Conservation (phyloP, 2,888 invertebrate species). For the Drosophila engyochracea region DNA sequence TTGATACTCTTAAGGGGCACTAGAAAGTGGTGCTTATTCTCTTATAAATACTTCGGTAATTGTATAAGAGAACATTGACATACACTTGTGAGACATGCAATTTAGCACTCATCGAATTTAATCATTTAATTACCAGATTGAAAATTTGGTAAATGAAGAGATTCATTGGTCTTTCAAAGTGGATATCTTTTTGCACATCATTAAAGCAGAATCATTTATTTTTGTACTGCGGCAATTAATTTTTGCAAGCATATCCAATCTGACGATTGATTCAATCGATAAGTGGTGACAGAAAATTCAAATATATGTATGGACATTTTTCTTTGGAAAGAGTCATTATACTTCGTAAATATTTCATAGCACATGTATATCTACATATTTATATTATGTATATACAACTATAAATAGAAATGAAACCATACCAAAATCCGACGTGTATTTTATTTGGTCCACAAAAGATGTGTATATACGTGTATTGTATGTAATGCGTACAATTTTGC, state of each 20-base stretch:
- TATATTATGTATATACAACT: not conserved
- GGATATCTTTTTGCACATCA: constrained; percentile 2
- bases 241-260: constrained; percentile 13
- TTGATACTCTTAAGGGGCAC: constrained; percentile 4
- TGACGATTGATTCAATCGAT: constrained; percentile 30
- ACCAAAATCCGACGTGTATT: constrained; percentile 4
- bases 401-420: not conserved
- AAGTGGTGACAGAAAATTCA: constrained; percentile 25
- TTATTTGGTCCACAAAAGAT: not conserved
- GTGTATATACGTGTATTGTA: not conserved
- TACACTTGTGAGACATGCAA: not conserved
- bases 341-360: not conserved
- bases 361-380: not conserved
- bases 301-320: not conserved
- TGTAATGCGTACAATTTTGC: not conserved
- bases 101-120: not conserved
- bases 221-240: constrained; percentile 26
- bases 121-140: not conserved
- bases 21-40: constrained; percentile 5
- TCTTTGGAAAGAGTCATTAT: constrained; percentile 15
- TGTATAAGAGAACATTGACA: constrained; percentile 18
- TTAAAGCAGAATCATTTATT: not conserved
- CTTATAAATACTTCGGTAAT: constrained; percentile 20
- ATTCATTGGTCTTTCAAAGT: not conserved
- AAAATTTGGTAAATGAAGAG: not conserved